Base-by-base conservation (phyloP, 2,888 invertebrate species). In the Harpalus rubripes region DNA sequence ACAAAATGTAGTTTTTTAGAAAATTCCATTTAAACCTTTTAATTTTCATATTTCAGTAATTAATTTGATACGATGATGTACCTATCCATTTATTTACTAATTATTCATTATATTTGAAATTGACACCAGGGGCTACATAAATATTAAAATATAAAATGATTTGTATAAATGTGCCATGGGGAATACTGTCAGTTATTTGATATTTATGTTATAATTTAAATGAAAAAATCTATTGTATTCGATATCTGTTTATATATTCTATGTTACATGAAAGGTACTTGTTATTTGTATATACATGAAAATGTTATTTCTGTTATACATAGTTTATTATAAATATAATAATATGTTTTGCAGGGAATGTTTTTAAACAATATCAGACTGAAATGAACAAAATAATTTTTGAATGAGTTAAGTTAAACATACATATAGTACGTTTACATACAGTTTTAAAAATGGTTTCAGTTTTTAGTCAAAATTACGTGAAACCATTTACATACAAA, bases 91-190 rank as follows among this genome's bases (percentile, higher is more conserved):
- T 74, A 74, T 74, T 76, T 78, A 58, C 18, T 32, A 58, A 58
- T 58, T 78, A 78, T 78, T 58, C 18, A 58, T 58, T 58, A 26
- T 58, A 78, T 78, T 58, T 78, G 58, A 58, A 78, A 78, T 32
- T 78, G 56, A 58, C 78, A 58, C 58, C 58, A 58, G 58, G 58
- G 78, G 56, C 58, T 32, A 26, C 16, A 58, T 78, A 32, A 78
- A 56, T 78, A 78, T 22, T 78, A 78, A 78, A 78, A 58, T 58
- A 56, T 32, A 26, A 78, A 26, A 78, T 78, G 78, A 78, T 78
- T 78, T 58, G 32, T 78, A 58, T 56, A 78, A 78, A 78, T 58
- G 32, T 58, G 78, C 58, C 58, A 78, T 26, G 15, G 78, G 78
- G 58, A 58, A 56, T 58, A 32, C 58, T 78, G 78, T 78, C 78